phyloP scores from a whole-genome alignment of 2,888 invertebrate species.

The Agelastica alni region DNA sequence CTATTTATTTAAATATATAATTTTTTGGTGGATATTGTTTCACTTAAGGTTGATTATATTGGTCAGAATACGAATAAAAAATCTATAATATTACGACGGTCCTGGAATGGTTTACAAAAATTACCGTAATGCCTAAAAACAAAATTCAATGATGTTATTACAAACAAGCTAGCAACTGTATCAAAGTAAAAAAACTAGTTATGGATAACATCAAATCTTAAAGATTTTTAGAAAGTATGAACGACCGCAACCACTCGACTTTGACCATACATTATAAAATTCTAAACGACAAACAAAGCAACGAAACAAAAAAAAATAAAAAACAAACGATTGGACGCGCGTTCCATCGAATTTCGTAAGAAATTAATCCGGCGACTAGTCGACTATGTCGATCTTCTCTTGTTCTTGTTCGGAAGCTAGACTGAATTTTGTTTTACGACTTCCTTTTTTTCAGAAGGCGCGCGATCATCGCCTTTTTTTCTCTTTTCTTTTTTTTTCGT shows the following conservation, averaged over 20 bases:
- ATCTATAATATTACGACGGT: too few species aligned
- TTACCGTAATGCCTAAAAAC: too few species aligned
- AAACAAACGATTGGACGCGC: slow-evolving; percentile 33
- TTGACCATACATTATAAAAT: slow-evolving; percentile 29
- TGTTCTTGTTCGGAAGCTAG: slow-evolving; percentile 42
- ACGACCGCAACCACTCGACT: slow-evolving; percentile 22
- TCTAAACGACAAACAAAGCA: slow-evolving; percentile 24
- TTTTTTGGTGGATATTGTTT: too few species aligned
- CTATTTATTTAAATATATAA: too few species aligned
- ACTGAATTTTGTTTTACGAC: slow-evolving; percentile 39
- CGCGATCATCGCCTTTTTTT: slow-evolving; percentile 33
- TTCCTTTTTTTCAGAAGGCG: slow-evolving; percentile 40
- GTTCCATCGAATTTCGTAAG: slow-evolving; percentile 34
- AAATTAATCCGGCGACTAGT: slow-evolving; percentile 37
- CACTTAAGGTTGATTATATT: too few species aligned
- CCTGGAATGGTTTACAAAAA: too few species aligned
- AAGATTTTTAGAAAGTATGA: not conserved
- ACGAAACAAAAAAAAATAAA: slow-evolving; percentile 9
- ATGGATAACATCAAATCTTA: too few species aligned
- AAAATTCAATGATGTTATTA: too few species aligned
- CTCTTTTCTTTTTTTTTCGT: slow-evolving; percentile 13
- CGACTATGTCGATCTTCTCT: slow-evolving; percentile 39
- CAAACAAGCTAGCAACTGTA: too few species aligned
- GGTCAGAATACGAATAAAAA: too few species aligned
- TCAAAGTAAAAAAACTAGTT: too few species aligned